Percentiles rank a stretch among this genome's conserved stretches.
These are phyloP conservation scores for Chaetodon trifascialis DNA, from an alignment of 2,113 vertebrate genomes.

Conservation along the genomic window DNA sequence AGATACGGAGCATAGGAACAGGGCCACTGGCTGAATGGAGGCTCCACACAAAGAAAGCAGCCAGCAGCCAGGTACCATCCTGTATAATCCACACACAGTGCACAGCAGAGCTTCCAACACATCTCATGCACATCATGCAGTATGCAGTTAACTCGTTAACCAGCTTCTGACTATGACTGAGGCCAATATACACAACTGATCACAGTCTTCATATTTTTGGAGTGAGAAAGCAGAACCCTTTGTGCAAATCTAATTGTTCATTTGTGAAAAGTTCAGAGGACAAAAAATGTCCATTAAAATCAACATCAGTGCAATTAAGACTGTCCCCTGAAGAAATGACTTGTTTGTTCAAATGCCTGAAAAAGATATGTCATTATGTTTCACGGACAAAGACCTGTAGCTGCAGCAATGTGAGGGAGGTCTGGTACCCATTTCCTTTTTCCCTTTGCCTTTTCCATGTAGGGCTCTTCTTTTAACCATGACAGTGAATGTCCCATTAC, in stretches of 20 bases:
- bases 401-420: background rate
- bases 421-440: background rate
- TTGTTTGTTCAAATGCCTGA: background rate
- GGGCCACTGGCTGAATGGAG: slow-evolving; percentile 31
- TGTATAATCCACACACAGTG: slow-evolving; percentile 42
- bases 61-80: slow-evolving; percentile 20
- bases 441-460: background rate
- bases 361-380: background rate
- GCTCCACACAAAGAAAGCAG: slow-evolving; percentile 54
- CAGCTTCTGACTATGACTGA: background rate
- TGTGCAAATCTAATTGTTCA: background rate
- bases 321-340: too few relatives aligned
- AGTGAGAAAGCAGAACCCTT: background rate
- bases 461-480: too few relatives aligned
- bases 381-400: background rate
- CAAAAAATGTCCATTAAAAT: background rate
- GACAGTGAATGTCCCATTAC: too few relatives aligned
- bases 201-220: background rate
- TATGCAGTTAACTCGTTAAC: background rate
- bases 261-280: background rate
- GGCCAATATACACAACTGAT: background rate
- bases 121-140: background rate
- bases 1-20: slow-evolving; percentile 32
- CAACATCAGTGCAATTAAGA: too few relatives aligned
- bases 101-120: background rate